Base-by-base conservation (phyloP, 2,113 vertebrate genomes). In the Oncorhynchus masou region DNA sequence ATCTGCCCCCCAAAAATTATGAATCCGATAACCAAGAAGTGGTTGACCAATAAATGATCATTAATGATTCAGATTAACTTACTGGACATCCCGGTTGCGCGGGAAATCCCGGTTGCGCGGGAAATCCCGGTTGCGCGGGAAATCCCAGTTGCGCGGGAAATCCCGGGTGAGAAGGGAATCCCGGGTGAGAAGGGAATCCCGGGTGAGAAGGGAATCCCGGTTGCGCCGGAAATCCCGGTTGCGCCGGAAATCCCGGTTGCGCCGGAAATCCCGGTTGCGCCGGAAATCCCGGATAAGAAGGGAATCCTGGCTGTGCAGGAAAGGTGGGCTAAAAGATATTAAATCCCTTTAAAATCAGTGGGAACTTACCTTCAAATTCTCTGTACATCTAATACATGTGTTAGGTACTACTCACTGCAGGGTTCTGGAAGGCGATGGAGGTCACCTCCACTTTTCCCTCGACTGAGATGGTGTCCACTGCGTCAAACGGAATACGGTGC, bases 361-460 rank as follows among this genome's bases (percentile, higher is more conserved):
- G 19, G 20, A 20, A 12, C 19, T 62, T 62, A 2, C 22, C n/a
- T 22, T 62, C 2, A 62, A 8, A 62, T n/a, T 24, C 1, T 22
- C n/a, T 22, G n/a, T 39, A 1, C 39, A 62, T 20, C 29, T 25
- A 27, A 34, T n/a, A 1, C 31, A 20, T 48, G 19, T 27, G 20
- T 34, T 51, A 4, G 9, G 12, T 31, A 57, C 15, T 31, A 57
- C 86, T 92, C 68, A 93, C 90, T 81, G 62, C 9, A 20, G 82
- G 70, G 22, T 16, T 86, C 73, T 91, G 90, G 78, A 94, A 93
- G 45, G 27, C 54, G 75, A 97, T 89, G 73, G 48, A 83, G 78
- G 83, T 79, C 66, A 96, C 66, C 24, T 88, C 79, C 57, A 96
- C 81, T 24, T 57, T 27, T 0, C 95, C 96, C 0, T 1, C 70